Percentiles rank a stretch among this genome's conserved stretches.
Evolutionary conservation across 1,140 invertebrate species (phyloP).

Genomic region (Adelges cooleyi): DNA sequence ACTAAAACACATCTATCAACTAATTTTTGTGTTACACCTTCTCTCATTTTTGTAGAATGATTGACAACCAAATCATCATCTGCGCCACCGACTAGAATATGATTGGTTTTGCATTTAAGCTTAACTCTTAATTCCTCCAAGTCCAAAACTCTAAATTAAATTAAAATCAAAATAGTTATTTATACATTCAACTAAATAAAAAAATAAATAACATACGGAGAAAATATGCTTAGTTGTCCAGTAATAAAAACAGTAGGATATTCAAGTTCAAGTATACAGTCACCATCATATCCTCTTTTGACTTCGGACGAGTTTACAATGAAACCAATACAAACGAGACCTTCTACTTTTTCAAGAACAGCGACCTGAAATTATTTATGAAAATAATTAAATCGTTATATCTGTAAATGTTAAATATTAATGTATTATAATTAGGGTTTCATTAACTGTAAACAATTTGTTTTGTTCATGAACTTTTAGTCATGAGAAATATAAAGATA

Average conservation of each 20-base stretch:
- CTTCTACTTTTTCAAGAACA: slow-evolving; percentile 26
- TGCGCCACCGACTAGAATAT: slow-evolving; percentile 12
- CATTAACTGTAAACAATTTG: too few species aligned
- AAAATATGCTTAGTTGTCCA: slow-evolving; percentile 16
- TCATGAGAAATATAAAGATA: too few species aligned
- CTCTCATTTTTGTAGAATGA: slow-evolving; percentile 22
- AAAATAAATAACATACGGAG: slow-evolving; percentile 18
- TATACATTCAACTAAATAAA: background rate
- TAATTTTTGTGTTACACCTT: slow-evolving; percentile 17
- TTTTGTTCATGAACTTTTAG: too few species aligned
- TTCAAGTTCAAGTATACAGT: slow-evolving; percentile 16
- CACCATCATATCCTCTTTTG: slow-evolving; percentile 24
- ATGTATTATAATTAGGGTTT: too few species aligned
- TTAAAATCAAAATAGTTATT: background rate
- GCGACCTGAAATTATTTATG: slow-evolving; percentile 11
- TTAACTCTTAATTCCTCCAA: slow-evolving; percentile 21
- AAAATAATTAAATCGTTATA: too few species aligned
- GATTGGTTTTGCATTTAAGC: slow-evolving; percentile 17
- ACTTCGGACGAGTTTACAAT: slow-evolving; percentile 24
- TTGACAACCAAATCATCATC: slow-evolving; percentile 14
- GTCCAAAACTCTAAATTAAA: background rate
- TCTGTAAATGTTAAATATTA: too few species aligned
- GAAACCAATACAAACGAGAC: slow-evolving; percentile 17
- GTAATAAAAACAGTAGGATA: slow-evolving; percentile 23
- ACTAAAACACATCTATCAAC: slow-evolving; percentile 23